Conservation (phyloP, 2,888 invertebrate species). For the Hoplodrina ambigua region DNA sequence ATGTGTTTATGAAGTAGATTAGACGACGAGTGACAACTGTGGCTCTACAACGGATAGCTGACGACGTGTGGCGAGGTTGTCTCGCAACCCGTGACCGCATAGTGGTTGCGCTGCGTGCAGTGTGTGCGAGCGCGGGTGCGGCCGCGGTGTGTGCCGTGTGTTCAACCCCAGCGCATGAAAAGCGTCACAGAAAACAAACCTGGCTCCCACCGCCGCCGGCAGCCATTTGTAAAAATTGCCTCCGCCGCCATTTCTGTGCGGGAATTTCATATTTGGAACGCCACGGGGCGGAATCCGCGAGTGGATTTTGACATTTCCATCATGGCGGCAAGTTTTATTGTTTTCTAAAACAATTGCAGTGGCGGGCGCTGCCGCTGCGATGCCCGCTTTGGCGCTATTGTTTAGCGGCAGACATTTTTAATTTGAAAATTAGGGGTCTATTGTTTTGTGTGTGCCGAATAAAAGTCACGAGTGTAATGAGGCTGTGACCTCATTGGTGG, state of each 20-base stretch:
- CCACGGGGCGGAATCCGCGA: conserved; percentile 86
- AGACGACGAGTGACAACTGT: conserved; percentile 3
- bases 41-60: conserved; percentile 8
- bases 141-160: conserved; percentile 24
- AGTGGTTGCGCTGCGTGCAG: conserved; percentile 38
- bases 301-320: conserved; percentile 81
- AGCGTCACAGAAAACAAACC: conserved; percentile 77
- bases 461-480: conserved; percentile 60
- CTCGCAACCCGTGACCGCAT: conserved; percentile 52
- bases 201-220: conserved; percentile 84
- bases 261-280: conserved; percentile 89
- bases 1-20: conserved; percentile 13
- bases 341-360: conserved; percentile 85
- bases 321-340: conserved; percentile 86
- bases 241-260: conserved; percentile 89
- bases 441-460: conserved; percentile 66
- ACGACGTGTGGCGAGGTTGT: conserved; percentile 15
- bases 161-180: conserved; percentile 65
- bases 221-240: conserved; percentile 90
- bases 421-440: conserved; percentile 84
- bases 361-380: conserved; percentile 67
- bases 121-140: conserved; percentile 13
- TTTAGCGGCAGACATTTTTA: conserved; percentile 85
- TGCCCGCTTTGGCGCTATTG: conserved; percentile 83
- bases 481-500: conserved; percentile 68